Conservation (phyloP, 1,140 invertebrate species). For the Drosophila dunni region DNA sequence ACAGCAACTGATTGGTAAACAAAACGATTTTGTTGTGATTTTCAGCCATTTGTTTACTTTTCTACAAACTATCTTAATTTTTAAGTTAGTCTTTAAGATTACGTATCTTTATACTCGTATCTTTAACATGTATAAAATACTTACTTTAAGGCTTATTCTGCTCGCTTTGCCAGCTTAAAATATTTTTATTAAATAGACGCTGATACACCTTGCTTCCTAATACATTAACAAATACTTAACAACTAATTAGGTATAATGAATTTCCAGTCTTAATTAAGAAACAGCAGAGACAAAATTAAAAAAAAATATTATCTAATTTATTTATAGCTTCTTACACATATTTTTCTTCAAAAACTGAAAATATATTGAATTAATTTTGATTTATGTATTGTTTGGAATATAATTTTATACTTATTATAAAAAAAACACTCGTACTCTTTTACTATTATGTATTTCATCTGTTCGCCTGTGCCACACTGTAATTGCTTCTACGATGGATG, state of each 20-base stretch:
- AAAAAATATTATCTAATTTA: constrained; percentile 16
- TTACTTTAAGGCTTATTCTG: constrained; percentile 30
- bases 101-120: not conserved
- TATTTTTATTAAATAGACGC: constrained; percentile 14
- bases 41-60: constrained; percentile 8
- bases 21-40: constrained; percentile 45
- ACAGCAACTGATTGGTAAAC: constrained; percentile 14
- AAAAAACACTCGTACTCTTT: constrained; percentile 70
- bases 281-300: constrained; percentile 35
- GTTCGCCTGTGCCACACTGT: constrained; percentile 75
- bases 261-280: constrained; percentile 13
- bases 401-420: constrained; percentile 43
- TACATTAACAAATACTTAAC: constrained; percentile 38
- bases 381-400: constrained; percentile 53
- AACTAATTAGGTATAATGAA: constrained; percentile 24
- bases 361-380: constrained; percentile 34
- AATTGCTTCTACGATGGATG: constrained; percentile 84
- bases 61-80: constrained; percentile 1
- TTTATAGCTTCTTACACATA: constrained; percentile 6
- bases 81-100: constrained; percentile 30
- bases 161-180: constrained; percentile 40
- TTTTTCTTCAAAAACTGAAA: constrained; percentile 9
- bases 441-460: constrained; percentile 83
- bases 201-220: constrained; percentile 21
- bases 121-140: not conserved